Evolutionary conservation across 1,140 invertebrate species (phyloP).

Genomic region (Ptiloglossa arizonensis): DNA sequence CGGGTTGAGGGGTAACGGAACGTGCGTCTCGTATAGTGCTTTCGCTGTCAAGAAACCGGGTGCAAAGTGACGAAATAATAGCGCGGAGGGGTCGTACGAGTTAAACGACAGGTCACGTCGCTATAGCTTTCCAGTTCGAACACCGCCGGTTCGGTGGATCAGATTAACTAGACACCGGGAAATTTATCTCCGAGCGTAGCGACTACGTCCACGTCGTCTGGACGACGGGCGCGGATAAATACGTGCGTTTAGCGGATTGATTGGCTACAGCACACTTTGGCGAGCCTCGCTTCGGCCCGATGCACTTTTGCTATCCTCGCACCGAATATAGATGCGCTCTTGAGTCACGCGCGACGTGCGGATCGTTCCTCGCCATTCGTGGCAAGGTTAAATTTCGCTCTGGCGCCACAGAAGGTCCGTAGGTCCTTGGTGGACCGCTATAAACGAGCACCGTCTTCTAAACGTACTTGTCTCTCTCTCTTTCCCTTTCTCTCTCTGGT

Average conservation of each 20-base stretch:
- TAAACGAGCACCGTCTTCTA: neutral
- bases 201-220: conserved; percentile 47
- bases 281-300: conserved; percentile 56
- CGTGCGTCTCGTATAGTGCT: too few relatives aligned
- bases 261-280: conserved; percentile 75
- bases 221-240: conserved; percentile 67
- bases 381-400: conserved; percentile 39
- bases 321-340: conserved; percentile 62
- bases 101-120: neutral
- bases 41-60: neutral
- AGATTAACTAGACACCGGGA: conserved; percentile 54
- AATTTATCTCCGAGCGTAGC: conserved; percentile 68
- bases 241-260: conserved; percentile 72
- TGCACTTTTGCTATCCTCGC: conserved; percentile 52
- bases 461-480: too few relatives aligned
- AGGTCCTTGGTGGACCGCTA: conserved; percentile 1
- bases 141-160: conserved; percentile 41
- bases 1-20: too few relatives aligned
- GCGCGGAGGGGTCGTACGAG: neutral
- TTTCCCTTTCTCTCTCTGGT: too few relatives aligned
- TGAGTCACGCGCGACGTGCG: conserved; percentile 39
- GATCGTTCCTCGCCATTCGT: conserved; percentile 51
- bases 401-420: neutral
- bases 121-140: conserved; percentile 45
- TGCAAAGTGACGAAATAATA: conserved; percentile 36